phyloP scores from a whole-genome alignment of 1,140 invertebrate genomes.

The Trichonephila inaurata region DNA sequence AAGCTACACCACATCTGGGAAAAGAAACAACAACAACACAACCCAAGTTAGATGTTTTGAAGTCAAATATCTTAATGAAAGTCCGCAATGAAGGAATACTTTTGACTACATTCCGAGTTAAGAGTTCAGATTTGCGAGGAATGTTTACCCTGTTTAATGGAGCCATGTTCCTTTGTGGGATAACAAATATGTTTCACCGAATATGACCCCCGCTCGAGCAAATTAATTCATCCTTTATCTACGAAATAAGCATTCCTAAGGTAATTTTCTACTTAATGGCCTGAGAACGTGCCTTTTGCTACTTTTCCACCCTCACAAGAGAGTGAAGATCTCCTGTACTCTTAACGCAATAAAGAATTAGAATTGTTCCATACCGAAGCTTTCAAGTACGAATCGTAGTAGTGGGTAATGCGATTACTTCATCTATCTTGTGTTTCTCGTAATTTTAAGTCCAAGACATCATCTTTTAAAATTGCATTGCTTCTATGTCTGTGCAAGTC shows the following conservation, averaged over 20 bases:
- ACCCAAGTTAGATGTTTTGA: no score
- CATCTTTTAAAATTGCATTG: not conserved
- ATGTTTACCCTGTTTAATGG: not conserved
- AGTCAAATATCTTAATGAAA: no score
- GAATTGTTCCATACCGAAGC: not conserved
- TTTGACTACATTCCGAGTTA: no score
- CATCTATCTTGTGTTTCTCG: not conserved
- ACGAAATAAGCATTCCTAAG: not conserved
- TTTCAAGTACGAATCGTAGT: not conserved
- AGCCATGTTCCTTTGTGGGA: not conserved
- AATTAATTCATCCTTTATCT: not conserved
- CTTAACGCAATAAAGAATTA: not conserved
- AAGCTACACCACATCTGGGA: no score
- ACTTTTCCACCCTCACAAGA: not conserved
- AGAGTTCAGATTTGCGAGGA: no score
- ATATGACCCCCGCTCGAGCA: not conserved
- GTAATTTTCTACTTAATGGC: not conserved
- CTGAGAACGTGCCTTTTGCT: not conserved
- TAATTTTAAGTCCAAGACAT: not conserved
- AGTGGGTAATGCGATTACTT: not conserved
- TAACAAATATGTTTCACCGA: not conserved
- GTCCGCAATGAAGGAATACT: no score
- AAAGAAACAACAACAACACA: no score
- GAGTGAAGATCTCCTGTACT: not conserved
- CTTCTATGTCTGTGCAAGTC: not conserved